A percentile compares a stretch with the other conserved stretches of the same genome.
Conservation (phyloP, 2,888 invertebrate genomes). For the Rhagonycha lutea region DNA sequence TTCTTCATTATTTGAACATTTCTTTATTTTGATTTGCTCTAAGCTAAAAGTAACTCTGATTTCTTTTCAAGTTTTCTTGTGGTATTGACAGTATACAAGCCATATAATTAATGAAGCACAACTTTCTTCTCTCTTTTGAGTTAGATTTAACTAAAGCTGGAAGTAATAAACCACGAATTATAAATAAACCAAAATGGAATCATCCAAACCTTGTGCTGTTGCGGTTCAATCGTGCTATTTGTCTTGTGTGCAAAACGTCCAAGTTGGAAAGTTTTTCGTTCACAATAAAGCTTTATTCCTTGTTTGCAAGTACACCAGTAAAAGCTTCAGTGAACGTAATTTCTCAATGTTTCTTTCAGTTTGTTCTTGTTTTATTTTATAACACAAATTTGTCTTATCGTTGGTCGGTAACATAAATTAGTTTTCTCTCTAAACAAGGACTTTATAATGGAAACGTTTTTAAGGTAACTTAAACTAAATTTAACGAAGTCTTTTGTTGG, state of each 20-base stretch:
- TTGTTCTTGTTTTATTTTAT: neutral
- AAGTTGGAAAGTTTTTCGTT: neutral
- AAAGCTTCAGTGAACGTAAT: neutral
- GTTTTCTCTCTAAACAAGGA: neutral
- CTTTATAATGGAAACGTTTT: neutral
- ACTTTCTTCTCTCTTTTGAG: neutral
- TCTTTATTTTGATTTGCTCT: neutral
- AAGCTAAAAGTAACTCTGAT: neutral
- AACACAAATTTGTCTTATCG: neutral
- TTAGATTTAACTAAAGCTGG: neutral
- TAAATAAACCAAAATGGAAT: neutral
- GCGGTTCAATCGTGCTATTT: neutral
- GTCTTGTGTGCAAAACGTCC: neutral
- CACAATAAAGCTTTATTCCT: neutral
- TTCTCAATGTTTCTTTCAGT: neutral
- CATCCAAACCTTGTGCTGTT: neutral
- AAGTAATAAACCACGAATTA: neutral
- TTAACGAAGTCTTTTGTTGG: conserved; percentile 3
- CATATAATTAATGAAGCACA: neutral
- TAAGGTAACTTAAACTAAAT: neutral
- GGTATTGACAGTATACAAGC: neutral
- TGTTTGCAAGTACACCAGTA: neutral
- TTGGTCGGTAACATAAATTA: neutral
- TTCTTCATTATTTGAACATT: neutral
- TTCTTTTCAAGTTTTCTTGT: neutral